These are phyloP conservation scores for Octodon degus DNA, from an alignment of 2,113 vertebrate genomes.

Conservation along the genomic window DNA sequence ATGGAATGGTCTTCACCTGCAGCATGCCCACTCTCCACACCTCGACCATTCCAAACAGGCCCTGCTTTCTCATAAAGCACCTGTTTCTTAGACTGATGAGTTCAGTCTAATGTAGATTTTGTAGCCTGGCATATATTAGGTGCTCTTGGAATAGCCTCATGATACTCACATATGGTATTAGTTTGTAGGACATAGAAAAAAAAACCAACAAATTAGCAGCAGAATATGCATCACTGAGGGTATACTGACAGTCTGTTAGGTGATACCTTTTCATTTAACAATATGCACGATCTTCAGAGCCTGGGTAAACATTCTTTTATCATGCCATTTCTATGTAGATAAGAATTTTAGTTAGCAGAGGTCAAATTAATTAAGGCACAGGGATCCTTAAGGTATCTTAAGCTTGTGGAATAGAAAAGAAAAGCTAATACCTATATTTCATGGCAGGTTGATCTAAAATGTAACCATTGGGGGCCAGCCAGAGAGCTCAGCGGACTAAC, in stretches of 20 bases:
- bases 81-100: not conserved
- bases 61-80: not conserved
- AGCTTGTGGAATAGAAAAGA: not conserved
- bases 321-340: not conserved
- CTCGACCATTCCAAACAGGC: not conserved
- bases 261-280: not conserved
- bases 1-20: not conserved
- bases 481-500: no score
- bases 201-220: not conserved
- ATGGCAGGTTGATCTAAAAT: not conserved
- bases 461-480: not conserved
- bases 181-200: not conserved
- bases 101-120: not conserved
- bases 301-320: not conserved
- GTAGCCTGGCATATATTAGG: not conserved
- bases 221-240: not conserved
- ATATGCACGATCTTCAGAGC: not conserved
- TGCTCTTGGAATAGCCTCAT: not conserved
- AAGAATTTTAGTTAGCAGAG: slow-evolving; percentile 23
- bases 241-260: rapidly evolving
- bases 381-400: slow-evolving; percentile 8
- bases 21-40: rapidly evolving
- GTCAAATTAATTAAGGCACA: slow-evolving; percentile 47
- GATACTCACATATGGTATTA: not conserved
- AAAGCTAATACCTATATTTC: slow-evolving; percentile 14